Conservation (phyloP, 2,888 invertebrate species). For the Campaea margaritaria region DNA sequence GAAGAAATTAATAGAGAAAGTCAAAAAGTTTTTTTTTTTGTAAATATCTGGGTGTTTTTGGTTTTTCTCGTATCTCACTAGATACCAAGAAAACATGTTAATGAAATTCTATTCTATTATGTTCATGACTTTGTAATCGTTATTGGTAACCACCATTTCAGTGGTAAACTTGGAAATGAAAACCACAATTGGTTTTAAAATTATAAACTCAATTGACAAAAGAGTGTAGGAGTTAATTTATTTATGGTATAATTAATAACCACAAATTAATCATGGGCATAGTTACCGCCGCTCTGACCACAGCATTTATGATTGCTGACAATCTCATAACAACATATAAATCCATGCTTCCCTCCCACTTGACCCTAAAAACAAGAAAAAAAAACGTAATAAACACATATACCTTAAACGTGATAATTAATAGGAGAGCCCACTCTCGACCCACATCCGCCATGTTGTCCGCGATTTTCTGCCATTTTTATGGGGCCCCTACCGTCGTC, state of each 20-base stretch:
- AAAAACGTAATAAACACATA: background rate
- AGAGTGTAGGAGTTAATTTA: conserved; percentile 16
- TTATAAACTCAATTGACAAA: background rate
- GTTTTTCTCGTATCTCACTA: too few relatives aligned
- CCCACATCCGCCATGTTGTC: conserved; percentile 39
- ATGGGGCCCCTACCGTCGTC: conserved; percentile 51
- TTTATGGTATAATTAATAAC: conserved; percentile 21
- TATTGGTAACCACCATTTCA: too few relatives aligned
- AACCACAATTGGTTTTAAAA: background rate
- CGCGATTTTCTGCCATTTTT: conserved; percentile 35
- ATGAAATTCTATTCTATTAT: too few relatives aligned
- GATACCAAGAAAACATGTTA: too few relatives aligned
- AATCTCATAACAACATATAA: conserved; percentile 13
- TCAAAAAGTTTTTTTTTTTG: too few relatives aligned
- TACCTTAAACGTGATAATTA: conserved; percentile 18
- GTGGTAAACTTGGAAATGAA: background rate
- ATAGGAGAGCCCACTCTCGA: conserved; percentile 16
- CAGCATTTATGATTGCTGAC: conserved; percentile 10
- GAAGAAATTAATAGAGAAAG: too few relatives aligned
- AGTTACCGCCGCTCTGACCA: background rate
- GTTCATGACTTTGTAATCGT: too few relatives aligned
- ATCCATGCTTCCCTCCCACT: conserved; percentile 27
- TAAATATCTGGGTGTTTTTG: too few relatives aligned
- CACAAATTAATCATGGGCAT: conserved; percentile 19
- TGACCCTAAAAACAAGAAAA: conserved; percentile 8